A percentile compares a stretch with the other conserved stretches of the same genome.
These are phyloP conservation scores for crab-eating macaque (Macaca fascicularis) DNA, from an alignment of 2,113 vertebrate species.

Conservation along the genomic window T2T-MFA8v1.1 NC_088385.1:105956001-105956500, in stretches of 20 bases:
- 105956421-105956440: background rate
- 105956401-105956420: background rate
- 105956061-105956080: slow-evolving; percentile 56
- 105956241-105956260: slow-evolving; percentile 65
- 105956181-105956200: background rate
- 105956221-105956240: slow-evolving; percentile 37
- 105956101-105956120: slow-evolving; percentile 24
- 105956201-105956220: slow-evolving; percentile 64
- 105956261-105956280: slow-evolving; percentile 28
- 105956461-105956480: slow-evolving; percentile 17
- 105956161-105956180: slow-evolving; percentile 54
- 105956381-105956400: background rate
- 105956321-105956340: slow-evolving; percentile 31
- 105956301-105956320: slow-evolving; percentile 49
- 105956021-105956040: slow-evolving; percentile 31
- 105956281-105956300: slow-evolving; percentile 50
- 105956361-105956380: background rate
- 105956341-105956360: background rate
- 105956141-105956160: slow-evolving; percentile 59
- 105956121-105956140: slow-evolving; percentile 64
- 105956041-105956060: slow-evolving; percentile 66
- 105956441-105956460: slow-evolving; percentile 44
- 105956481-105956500: background rate
- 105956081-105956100: slow-evolving; percentile 56
- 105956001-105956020: background rate